phyloP scores from a whole-genome alignment of 2,888 invertebrate species.

The Habrosyne pyritoides region DNA sequence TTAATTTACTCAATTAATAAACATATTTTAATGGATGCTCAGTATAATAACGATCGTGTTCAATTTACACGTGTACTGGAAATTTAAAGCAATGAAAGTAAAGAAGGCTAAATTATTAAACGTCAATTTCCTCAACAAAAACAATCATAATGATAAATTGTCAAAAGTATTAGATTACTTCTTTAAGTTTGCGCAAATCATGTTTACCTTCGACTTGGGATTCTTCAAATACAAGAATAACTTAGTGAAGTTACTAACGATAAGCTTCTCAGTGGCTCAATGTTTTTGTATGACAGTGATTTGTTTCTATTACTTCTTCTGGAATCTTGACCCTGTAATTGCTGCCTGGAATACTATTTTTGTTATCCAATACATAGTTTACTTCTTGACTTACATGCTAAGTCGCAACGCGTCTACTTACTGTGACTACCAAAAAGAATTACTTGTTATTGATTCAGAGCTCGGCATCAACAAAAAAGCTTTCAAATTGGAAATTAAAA shows the following conservation, averaged over 20 bases:
- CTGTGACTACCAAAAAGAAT: conserved; percentile 5
- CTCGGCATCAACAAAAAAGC: background rate
- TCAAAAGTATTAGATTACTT: conserved; percentile 5
- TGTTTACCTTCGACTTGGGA: conserved; percentile 12
- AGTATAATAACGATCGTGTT: no score
- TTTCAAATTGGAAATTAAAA: conserved; percentile 11
- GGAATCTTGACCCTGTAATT: background rate
- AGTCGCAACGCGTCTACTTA: background rate
- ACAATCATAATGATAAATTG: background rate
- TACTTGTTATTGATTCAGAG: conserved; percentile 12
- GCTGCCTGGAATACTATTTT: background rate
- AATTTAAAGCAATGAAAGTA: background rate
- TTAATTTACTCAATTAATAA: no score
- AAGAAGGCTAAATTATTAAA: background rate
- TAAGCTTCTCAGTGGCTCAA: background rate
- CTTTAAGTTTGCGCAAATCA: conserved; percentile 9
- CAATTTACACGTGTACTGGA: background rate
- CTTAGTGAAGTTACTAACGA: background rate
- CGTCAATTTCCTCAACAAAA: background rate
- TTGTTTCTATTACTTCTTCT: background rate
- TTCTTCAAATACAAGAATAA: conserved; percentile 9
- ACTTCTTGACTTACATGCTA: background rate
- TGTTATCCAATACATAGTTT: background rate
- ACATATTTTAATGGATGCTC: no score
- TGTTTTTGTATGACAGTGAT: background rate